Percentiles rank a stretch among this genome's conserved stretches.
phyloP scores from a whole-genome alignment of 1,140 invertebrate species.

The Drosophila ananassae region DNA sequence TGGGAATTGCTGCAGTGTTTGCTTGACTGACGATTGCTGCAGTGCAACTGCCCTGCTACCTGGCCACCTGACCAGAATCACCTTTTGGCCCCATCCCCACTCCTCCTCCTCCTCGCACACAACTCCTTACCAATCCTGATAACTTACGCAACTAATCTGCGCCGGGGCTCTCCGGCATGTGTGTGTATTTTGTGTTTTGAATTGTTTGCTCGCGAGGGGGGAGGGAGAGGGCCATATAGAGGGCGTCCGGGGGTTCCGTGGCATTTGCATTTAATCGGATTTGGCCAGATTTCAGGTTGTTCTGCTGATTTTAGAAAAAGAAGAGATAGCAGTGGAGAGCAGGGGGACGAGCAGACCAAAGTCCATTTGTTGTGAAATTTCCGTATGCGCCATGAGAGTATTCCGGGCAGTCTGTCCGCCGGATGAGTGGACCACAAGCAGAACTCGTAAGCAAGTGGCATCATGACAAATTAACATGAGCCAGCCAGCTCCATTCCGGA shows the following conservation, averaged over 20 bases:
- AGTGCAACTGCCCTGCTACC: slow-evolving; percentile 49
- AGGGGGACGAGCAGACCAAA: slow-evolving; percentile 32
- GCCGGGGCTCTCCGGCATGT: slow-evolving; percentile 24
- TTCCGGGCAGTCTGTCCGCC: slow-evolving; percentile 16
- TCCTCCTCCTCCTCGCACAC: not conserved
- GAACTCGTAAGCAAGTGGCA: slow-evolving; percentile 57
- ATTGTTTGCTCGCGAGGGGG: slow-evolving; percentile 5
- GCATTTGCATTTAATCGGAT: slow-evolving; percentile 81
- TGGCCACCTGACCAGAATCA: slow-evolving; percentile 3
- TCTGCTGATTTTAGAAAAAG: slow-evolving; percentile 47
- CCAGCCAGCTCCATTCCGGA: slow-evolving; percentile 47
- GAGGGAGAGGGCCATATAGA: not conserved
- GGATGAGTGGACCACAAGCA: slow-evolving; percentile 56
- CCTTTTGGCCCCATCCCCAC: slow-evolving; percentile 14
- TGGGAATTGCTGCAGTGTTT: slow-evolving; percentile 68
- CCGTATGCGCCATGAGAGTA: slow-evolving; percentile 26
- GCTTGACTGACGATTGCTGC: slow-evolving; percentile 66
- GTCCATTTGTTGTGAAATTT: slow-evolving; percentile 77
- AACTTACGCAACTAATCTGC: slow-evolving; percentile 81
- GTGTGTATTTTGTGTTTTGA: slow-evolving; percentile 10
- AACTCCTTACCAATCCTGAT: slow-evolving; percentile 43
- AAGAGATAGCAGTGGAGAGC: slow-evolving; percentile 20
- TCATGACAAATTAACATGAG: slow-evolving; percentile 79
- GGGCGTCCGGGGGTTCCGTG: slow-evolving; percentile 15
- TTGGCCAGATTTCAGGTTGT: slow-evolving; percentile 77